phyloP scores from a whole-genome alignment of 2,113 vertebrate genomes.

The Empidonax alnorum region DNA sequence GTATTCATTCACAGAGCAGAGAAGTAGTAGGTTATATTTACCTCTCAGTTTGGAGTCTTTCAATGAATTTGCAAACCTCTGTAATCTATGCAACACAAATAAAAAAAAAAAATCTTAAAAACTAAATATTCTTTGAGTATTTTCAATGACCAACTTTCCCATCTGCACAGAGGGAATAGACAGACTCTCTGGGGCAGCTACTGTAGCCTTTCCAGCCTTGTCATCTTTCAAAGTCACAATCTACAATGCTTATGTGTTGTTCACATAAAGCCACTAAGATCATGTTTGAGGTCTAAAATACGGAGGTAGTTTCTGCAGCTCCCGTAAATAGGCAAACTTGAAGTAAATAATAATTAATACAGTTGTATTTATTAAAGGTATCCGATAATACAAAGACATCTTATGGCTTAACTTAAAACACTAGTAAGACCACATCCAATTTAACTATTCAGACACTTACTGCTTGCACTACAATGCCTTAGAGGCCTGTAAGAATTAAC shows the following conservation, averaged over 20 bases:
- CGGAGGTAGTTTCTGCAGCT: not conserved
- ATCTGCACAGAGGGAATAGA: not conserved
- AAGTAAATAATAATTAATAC: not conserved
- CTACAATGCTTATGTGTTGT: not conserved
- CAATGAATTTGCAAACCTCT: constrained; percentile 83
- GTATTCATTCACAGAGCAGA: not conserved
- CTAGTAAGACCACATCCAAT: not conserved
- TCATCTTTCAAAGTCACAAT: not conserved
- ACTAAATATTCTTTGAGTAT: not conserved
- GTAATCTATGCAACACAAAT: constrained; percentile 78
- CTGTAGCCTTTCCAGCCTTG: not conserved
- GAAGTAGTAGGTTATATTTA: constrained; percentile 60
- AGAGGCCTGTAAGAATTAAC: not conserved
- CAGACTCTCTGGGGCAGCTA: not conserved
- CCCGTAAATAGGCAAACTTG: not conserved
- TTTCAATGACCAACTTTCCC: not conserved
- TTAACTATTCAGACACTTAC: not conserved
- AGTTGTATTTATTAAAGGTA: not conserved
- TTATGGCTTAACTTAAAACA: not conserved
- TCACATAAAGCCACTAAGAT: not conserved
- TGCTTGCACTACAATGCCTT: not conserved
- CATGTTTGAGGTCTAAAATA: not conserved
- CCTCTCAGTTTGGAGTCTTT: constrained; percentile 92
- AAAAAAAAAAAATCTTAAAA: not conserved
- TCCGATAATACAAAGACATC: not conserved